These are phyloP conservation scores for Eumacrocentrus americanus DNA, from an alignment of 2,888 invertebrate species.

Conservation along the genomic window DNA sequence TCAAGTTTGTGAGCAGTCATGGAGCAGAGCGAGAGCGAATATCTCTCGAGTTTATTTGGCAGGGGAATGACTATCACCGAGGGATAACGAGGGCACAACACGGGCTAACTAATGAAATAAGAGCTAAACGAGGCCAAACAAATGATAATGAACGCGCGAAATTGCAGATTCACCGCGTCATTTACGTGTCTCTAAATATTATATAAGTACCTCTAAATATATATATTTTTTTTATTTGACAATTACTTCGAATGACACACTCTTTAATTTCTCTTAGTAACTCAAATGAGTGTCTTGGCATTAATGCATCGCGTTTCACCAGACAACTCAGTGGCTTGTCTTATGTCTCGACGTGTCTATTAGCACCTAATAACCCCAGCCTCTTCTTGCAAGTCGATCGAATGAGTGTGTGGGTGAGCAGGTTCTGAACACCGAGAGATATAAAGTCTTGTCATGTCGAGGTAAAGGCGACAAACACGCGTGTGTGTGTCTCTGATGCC, in stretches of 20 bases:
- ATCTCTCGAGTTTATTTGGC: not conserved
- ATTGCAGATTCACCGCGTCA: not conserved
- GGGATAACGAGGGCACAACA: not conserved
- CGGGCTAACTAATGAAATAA: too few species aligned
- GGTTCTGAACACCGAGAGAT: constrained; percentile 10
- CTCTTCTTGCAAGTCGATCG: not conserved
- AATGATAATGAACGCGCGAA: not conserved
- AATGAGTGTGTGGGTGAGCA: constrained; percentile 20
- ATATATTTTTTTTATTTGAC: not conserved
- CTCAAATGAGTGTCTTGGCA: not conserved
- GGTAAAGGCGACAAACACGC: too few species aligned
- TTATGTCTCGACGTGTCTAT: constrained; percentile 23
- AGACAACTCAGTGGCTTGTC: constrained; percentile 20
- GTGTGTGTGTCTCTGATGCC: too few species aligned
- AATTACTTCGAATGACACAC: not conserved
- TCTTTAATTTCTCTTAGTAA: not conserved
- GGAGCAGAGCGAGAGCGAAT: too few species aligned
- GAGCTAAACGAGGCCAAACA: not conserved
- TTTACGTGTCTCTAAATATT: not conserved
- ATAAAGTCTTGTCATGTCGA: not conserved
- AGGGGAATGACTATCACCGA: not conserved
- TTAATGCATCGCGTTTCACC: not conserved
- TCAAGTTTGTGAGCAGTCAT: not conserved
- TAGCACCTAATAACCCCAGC: constrained; percentile 22
- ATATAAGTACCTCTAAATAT: not conserved